phyloP scores from a whole-genome alignment of 2,888 invertebrate species.

The Sinohyriopsis cumingii region DNA sequence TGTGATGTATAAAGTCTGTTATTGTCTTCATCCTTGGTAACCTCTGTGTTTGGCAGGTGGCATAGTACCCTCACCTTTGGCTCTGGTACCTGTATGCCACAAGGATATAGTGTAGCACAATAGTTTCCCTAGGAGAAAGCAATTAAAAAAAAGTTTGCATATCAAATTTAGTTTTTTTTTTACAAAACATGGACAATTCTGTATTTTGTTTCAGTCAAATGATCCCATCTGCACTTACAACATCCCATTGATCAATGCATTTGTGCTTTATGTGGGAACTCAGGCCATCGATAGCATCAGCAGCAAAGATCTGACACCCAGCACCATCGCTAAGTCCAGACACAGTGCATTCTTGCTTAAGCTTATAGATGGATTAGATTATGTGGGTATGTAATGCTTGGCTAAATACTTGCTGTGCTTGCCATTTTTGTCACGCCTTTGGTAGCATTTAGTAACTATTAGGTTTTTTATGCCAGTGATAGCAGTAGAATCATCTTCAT shows the following conservation, averaged over 20 bases:
- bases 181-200: neutral
- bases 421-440: too few relatives aligned
- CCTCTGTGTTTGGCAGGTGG: too few relatives aligned
- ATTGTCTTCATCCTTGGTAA: too few relatives aligned
- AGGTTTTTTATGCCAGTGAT: too few relatives aligned
- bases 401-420: neutral
- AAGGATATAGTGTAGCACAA: too few relatives aligned
- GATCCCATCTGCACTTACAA: slow-evolving; percentile 87
- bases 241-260: slow-evolving; percentile 95
- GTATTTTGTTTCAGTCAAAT: slow-evolving; percentile 38
- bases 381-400: slow-evolving; percentile 76
- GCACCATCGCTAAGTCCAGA: slow-evolving; percentile 84
- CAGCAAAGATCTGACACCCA: slow-evolving; percentile 91
- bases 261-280: slow-evolving; percentile 98
- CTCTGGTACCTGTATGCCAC: too few relatives aligned
- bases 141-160: neutral
- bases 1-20: too few relatives aligned
- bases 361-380: slow-evolving; percentile 96
- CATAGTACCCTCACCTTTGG: too few relatives aligned
- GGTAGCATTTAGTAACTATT: too few relatives aligned
- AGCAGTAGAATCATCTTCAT: too few relatives aligned
- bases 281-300: slow-evolving; percentile 95
- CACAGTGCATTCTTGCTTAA: slow-evolving; percentile 99
- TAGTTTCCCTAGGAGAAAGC: too few relatives aligned
- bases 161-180: too few relatives aligned